phyloP scores from a whole-genome alignment of 30 jellyfish, hydroid and myxozoan genomes.

The Aurelia aurita complex sp. Pacific region DNA sequence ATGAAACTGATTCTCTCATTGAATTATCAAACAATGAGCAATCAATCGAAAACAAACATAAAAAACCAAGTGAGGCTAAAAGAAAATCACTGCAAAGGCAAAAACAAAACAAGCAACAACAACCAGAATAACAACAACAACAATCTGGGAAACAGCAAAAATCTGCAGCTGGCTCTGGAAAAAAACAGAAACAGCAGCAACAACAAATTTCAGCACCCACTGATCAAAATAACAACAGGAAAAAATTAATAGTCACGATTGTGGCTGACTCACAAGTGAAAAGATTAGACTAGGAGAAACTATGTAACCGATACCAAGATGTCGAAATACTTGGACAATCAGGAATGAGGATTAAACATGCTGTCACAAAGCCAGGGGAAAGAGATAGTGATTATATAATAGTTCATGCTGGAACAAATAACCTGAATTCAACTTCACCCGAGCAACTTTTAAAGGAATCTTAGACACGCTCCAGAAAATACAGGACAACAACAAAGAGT shows the following conservation, averaged over 20 bases:
- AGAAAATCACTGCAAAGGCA: slow-evolving; percentile 22
- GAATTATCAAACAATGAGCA: background rate
- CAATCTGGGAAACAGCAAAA: slow-evolving; percentile 22
- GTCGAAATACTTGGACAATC: slow-evolving; percentile 9
- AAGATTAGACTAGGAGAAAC: background rate
- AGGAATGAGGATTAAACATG: background rate
- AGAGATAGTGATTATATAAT: background rate
- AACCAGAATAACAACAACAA: slow-evolving; percentile 1
- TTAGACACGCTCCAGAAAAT: slow-evolving; percentile 10
- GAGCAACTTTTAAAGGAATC: slow-evolving; percentile 4
- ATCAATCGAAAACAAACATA: slow-evolving; percentile 18
- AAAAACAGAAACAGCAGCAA: slow-evolving; percentile 8
- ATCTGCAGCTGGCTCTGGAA: slow-evolving; percentile 21
- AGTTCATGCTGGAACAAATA: slow-evolving; percentile 30
- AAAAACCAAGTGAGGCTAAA: background rate
- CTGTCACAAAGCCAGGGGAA: slow-evolving; percentile 21
- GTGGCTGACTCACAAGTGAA: slow-evolving; percentile 22
- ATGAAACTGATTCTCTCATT: too few species aligned
- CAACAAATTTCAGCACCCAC: slow-evolving; percentile 5
- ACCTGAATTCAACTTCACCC: slow-evolving; percentile 6
- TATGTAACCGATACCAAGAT: slow-evolving; percentile 16
- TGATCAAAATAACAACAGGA: slow-evolving; percentile 11
- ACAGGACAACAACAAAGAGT: slow-evolving; percentile 3
- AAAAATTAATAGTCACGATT: slow-evolving; percentile 1
- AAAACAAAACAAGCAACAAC: slow-evolving; percentile 21